phyloP scores from a whole-genome alignment of 2,888 invertebrate genomes.

The Lepidocyrtinus sp. region DNA sequence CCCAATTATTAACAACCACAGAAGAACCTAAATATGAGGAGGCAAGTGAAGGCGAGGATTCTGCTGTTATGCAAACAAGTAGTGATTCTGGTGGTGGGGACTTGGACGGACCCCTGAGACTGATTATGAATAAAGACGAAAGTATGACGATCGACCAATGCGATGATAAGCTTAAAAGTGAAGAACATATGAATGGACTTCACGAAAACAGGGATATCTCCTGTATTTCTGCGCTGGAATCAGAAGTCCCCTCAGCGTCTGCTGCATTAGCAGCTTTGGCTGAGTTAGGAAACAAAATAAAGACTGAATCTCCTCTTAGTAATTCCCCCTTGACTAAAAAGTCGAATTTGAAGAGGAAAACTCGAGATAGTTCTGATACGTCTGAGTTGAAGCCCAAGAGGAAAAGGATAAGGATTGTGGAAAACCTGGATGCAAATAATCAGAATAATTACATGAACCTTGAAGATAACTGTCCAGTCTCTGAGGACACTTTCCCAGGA shows the following conservation, averaged over 20 bases:
- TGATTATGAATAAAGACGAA: too few species aligned
- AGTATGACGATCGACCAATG: too few species aligned
- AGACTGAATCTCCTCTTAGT: background rate
- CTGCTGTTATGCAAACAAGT: background rate
- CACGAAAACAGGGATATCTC: too few species aligned
- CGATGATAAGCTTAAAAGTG: too few species aligned
- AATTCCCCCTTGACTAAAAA: background rate
- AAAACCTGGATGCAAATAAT: conserved; percentile 25
- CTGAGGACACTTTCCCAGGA: background rate
- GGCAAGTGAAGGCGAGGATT: background rate
- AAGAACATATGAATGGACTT: too few species aligned
- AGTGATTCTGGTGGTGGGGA: background rate
- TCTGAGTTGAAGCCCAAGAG: too few species aligned
- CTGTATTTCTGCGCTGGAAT: background rate
- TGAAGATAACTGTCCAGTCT: background rate
- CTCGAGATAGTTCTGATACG: conserved; percentile 10
- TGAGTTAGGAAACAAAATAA: conserved; percentile 30
- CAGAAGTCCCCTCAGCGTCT: background rate
- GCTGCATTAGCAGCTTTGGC: background rate
- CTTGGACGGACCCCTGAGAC: background rate
- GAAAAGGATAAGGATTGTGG: conserved; percentile 50
- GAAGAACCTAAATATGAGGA: too few species aligned
- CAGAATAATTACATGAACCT: conserved; percentile 11
- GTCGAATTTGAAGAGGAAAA: conserved; percentile 41
- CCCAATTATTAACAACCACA: too few species aligned